These are phyloP conservation scores for Stegophylla sp. DNA, from an alignment of 2,888 invertebrate species.

Conservation along the genomic window DNA sequence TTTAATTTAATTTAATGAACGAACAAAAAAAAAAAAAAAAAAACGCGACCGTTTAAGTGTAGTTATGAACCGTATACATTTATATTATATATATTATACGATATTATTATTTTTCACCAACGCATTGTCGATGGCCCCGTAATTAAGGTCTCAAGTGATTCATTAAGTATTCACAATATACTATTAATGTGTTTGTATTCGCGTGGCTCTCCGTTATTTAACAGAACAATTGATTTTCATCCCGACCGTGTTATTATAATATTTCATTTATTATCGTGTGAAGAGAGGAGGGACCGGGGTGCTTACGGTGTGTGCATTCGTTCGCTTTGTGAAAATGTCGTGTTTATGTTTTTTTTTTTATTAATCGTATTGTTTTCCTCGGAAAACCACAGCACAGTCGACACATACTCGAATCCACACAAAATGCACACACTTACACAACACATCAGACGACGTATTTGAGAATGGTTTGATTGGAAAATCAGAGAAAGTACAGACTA, in stretches of 20 bases:
- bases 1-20: background rate
- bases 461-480: too few relatives aligned
- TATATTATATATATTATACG: background rate
- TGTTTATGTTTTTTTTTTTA: background rate
- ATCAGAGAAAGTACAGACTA: too few relatives aligned
- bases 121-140: background rate
- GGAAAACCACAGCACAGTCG: too few relatives aligned
- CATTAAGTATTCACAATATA: conserved; percentile 20
- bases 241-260: background rate
- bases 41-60: background rate
- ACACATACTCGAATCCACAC: too few relatives aligned
- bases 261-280: background rate
- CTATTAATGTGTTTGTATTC: conserved; percentile 8
- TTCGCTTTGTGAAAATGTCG: background rate
- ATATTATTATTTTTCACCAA: background rate
- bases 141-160: conserved; percentile 15
- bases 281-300: background rate
- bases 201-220: background rate
- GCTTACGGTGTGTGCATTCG: background rate
- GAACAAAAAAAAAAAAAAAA: too few relatives aligned
- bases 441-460: too few relatives aligned
- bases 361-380: background rate
- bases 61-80: background rate
- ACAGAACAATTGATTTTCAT: conserved; percentile 13
- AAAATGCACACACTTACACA: too few relatives aligned